Evolutionary conservation across 2,113 vertebrate species (phyloP), one percentile per base, ranked within the genome.

Genomic region (Tiliqua scincoides): DNA sequence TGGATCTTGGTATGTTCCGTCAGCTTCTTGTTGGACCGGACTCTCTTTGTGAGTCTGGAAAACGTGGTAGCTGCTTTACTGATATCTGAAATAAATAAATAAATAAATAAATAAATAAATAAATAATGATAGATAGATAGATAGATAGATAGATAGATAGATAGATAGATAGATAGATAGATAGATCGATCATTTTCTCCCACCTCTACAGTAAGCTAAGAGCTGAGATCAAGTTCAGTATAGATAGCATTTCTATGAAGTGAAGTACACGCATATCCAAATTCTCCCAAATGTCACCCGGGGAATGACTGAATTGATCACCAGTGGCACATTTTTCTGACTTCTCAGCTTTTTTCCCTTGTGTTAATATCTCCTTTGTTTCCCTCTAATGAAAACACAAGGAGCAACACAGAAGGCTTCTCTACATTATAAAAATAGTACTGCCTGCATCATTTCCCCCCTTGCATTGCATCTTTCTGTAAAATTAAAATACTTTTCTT

Each of bases 401-500:
- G 30, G 11, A 68, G 30, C n/a, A 32, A 30, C 4, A 83, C 23
- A 61, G 3, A 21, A 40, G 6, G 20, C 4, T 30, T 48, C 54
- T 37, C 2, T 72, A 23, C 35, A 62, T 30, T 25, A 62, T 40
- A 62, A 74, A 73, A 73, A 43, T n/a, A 83, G 70, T 40, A 30
- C 61, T 21, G 27, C 6, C 9, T 30, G 9, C 15, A n/a, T 57
- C 17, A 23, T 23, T 57, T 86, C 30, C 89, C 68, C 85, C n/a
- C 4, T 68, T 23, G 32, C 21, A 30, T 43, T 43, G 54, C 7
- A 62, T 83, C 15, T 15, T n/a, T 73, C 7, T 67, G 17, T n/a
- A 67, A 21, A 35, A 79, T 83, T 94, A 75, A 93, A 85, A 52
- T 87, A 52, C 17, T 78, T 89, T 77, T 88, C 72, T 87, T 77